Conservation (phyloP, 2,888 invertebrate species). For the Proisotoma minuta region DNA sequence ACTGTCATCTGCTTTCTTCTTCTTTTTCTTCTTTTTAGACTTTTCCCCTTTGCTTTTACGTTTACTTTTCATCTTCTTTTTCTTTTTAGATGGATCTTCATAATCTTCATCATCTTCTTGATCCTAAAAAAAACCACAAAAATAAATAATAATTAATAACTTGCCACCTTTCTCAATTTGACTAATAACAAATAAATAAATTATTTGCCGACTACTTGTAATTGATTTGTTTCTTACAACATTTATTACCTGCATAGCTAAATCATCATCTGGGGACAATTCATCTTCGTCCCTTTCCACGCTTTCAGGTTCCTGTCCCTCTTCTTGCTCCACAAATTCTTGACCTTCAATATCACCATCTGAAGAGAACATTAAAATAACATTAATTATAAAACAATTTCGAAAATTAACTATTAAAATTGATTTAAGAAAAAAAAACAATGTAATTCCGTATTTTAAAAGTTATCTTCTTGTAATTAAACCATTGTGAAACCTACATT, state of each 20-base stretch:
- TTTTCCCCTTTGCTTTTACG: conserved; percentile 85
- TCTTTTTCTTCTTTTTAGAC: conserved; percentile 90
- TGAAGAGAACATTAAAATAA: too few species aligned
- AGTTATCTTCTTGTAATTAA: too few species aligned
- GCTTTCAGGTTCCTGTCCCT: conserved; percentile 9
- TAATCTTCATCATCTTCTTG: conserved; percentile 65
- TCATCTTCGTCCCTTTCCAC: conserved; percentile 32
- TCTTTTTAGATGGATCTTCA: conserved; percentile 65
- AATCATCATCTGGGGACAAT: conserved; percentile 27
- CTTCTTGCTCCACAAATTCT: conserved; percentile 22
- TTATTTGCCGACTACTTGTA: background rate
- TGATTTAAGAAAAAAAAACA: too few species aligned
- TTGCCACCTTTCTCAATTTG: background rate
- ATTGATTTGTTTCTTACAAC: background rate
- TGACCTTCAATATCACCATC: conserved; percentile 19
- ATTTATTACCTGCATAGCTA: conserved; percentile 19
- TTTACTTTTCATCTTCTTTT: conserved; percentile 86
- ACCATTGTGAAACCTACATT: too few species aligned
- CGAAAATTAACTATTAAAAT: too few species aligned
- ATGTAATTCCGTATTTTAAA: too few species aligned
- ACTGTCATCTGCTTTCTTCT: conserved; percentile 80
- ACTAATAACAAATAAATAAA: background rate
- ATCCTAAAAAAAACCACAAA: conserved; percentile 6
- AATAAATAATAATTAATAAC: background rate
- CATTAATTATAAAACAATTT: too few species aligned